A percentile compares a stretch with the other conserved stretches of the same genome.
These are phyloP conservation scores for Cynocephalus volans DNA, from an alignment of 2,113 vertebrate species.

Conservation along the genomic window DNA sequence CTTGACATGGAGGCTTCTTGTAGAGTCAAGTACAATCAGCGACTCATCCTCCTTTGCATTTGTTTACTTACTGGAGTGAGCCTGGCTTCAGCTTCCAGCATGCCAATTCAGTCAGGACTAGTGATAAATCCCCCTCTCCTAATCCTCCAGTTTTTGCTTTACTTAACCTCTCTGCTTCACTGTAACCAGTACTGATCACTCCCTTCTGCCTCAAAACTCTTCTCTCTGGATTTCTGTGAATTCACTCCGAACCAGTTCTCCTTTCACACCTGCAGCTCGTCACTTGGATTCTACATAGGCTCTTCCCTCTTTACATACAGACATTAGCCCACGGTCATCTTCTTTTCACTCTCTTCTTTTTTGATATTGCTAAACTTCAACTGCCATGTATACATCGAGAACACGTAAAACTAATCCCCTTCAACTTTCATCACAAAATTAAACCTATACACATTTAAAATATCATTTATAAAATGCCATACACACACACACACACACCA, in stretches of 20 bases:
- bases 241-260: not conserved
- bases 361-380: not conserved
- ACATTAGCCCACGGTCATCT: not conserved
- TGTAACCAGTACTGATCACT: not conserved
- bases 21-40: not conserved
- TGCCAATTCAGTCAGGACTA: not conserved
- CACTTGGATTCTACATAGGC: not conserved
- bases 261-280: not conserved
- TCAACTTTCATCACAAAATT: not conserved
- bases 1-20: not conserved
- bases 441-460: not conserved
- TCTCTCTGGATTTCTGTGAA: not conserved
- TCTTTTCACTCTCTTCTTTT: not conserved
- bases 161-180: not conserved
- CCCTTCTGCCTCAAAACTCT: not conserved
- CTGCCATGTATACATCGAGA: not conserved
- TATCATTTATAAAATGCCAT: not conserved
- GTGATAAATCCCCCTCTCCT: not conserved
- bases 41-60: not conserved
- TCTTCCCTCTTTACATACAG: not conserved
- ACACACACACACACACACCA: not conserved
- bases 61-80: not conserved
- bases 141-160: not conserved
- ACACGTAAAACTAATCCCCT: not conserved
- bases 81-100: not conserved